phyloP scores from a whole-genome alignment of 2,888 invertebrate genomes.

The Aradus depressus region DNA sequence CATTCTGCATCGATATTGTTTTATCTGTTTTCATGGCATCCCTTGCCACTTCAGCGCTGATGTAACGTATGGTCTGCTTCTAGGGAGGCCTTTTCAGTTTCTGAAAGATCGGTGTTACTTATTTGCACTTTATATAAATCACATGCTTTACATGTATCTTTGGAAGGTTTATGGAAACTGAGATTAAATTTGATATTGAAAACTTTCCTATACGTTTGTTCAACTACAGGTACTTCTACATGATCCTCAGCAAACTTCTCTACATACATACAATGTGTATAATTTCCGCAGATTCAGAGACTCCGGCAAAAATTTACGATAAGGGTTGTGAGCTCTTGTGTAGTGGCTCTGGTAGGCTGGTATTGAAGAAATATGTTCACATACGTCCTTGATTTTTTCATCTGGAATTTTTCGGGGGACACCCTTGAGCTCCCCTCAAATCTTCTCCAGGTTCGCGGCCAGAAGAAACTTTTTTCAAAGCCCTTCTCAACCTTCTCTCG shows the following conservation, averaged over 20 bases:
- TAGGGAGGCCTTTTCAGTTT: background rate
- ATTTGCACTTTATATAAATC: constrained; percentile 22
- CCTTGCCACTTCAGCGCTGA: background rate
- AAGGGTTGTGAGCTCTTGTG: constrained; percentile 22
- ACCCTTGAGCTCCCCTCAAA: constrained; percentile 2
- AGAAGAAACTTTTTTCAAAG: background rate
- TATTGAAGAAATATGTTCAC: constrained; percentile 15
- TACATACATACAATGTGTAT: constrained; percentile 19
- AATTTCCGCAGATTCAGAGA: constrained; percentile 21
- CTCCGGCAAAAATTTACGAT: constrained; percentile 17
- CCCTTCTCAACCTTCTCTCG: constrained; percentile 3
- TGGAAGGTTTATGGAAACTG: constrained; percentile 25
- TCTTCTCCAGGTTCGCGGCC: constrained; percentile 9
- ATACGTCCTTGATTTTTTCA: background rate
- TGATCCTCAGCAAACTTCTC: too few relatives aligned
- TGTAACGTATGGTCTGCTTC: background rate
- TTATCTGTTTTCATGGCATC: too few relatives aligned
- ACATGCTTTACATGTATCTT: constrained; percentile 25
- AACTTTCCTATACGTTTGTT: constrained; percentile 27
- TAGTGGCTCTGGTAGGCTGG: constrained; percentile 23
- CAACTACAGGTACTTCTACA: constrained; percentile 13
- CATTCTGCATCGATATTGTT: too few relatives aligned
- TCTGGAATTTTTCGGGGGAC: constrained; percentile 3
- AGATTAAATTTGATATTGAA: constrained; percentile 26
- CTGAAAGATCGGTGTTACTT: too few relatives aligned